Evolutionary conservation across 2,113 vertebrate genomes (phyloP).

Genomic region (Saimiri boliviensis): DNA sequence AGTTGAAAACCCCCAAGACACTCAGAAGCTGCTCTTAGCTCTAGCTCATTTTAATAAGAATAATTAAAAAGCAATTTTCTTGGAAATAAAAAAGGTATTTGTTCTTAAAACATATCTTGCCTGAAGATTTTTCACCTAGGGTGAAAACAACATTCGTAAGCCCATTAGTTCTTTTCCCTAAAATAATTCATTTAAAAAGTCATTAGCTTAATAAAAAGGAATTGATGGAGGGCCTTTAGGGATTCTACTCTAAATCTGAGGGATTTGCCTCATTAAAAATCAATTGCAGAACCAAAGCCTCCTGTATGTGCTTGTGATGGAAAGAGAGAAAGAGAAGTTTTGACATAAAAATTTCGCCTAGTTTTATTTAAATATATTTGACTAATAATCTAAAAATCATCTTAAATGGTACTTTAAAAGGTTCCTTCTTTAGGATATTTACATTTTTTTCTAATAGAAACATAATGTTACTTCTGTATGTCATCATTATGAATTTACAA

Average conservation of each 20-base stretch:
- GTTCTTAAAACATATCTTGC: conserved; percentile 47
- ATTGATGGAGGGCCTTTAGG: conserved; percentile 56
- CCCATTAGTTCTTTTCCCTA: conserved; percentile 46
- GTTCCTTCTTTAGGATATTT: neutral
- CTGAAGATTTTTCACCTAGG: conserved; percentile 39
- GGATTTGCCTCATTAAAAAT: conserved; percentile 72
- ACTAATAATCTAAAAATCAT: neutral
- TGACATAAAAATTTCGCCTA: neutral
- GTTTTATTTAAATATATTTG: conserved; percentile 29
- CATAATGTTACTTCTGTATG: neutral
- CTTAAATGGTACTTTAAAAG: neutral
- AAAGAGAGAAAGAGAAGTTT: neutral
- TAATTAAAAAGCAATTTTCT: conserved; percentile 42
- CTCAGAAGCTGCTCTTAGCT: neutral
- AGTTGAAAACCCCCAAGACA: neutral
- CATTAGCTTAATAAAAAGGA: conserved; percentile 68
- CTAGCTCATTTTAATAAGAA: neutral
- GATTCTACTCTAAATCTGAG: conserved; percentile 52
- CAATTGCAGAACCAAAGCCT: neutral
- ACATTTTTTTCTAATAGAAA: neutral
- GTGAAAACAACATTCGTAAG: conserved; percentile 50
- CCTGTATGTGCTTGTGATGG: neutral
- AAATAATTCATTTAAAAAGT: conserved; percentile 71
- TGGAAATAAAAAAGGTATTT: neutral
- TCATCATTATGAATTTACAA: neutral